Evolutionary conservation across 2,113 vertebrate species (phyloP).

Genomic region (Mesitornis unicolor): DNA sequence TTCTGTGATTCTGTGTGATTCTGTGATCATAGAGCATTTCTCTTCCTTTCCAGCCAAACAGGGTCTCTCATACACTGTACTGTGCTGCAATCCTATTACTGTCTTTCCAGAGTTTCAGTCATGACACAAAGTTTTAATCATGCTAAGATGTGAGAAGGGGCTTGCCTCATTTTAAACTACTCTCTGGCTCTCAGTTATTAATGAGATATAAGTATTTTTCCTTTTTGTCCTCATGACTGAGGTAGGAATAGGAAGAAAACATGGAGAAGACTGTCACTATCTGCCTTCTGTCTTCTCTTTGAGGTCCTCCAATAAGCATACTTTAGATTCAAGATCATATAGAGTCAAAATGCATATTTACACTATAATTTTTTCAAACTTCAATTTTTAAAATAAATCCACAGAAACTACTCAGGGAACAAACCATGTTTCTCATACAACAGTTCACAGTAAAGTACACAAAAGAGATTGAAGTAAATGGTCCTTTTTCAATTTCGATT

Average conservation of each 20-base stretch:
- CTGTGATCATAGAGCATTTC: not conserved
- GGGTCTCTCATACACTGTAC: fast-evolving
- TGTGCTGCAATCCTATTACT: not conserved
- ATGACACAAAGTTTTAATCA: not conserved
- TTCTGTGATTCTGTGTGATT: no score
- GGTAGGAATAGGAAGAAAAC: not conserved
- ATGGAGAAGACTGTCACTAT: not conserved
- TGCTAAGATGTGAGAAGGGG: not conserved
- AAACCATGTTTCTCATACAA: not conserved
- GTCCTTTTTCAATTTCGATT: not conserved
- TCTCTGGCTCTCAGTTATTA: not conserved
- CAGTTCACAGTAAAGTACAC: not conserved
- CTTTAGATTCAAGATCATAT: not conserved
- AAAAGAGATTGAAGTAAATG: not conserved
- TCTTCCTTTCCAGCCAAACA: not conserved
- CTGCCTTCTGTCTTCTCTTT: not conserved
- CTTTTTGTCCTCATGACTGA: not conserved
- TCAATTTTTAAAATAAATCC: not conserved
- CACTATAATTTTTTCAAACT: not conserved
- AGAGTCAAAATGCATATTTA: not conserved
- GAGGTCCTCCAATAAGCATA: not conserved
- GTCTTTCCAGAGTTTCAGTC: not conserved
- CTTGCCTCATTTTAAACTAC: not conserved
- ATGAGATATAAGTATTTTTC: not conserved
- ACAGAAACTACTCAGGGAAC: not conserved